A percentile compares a stretch with the other conserved stretches of the same genome.
Evolutionary conservation across 2,888 invertebrate species (phyloP).

Genomic region (Drosophila imparisetae): DNA sequence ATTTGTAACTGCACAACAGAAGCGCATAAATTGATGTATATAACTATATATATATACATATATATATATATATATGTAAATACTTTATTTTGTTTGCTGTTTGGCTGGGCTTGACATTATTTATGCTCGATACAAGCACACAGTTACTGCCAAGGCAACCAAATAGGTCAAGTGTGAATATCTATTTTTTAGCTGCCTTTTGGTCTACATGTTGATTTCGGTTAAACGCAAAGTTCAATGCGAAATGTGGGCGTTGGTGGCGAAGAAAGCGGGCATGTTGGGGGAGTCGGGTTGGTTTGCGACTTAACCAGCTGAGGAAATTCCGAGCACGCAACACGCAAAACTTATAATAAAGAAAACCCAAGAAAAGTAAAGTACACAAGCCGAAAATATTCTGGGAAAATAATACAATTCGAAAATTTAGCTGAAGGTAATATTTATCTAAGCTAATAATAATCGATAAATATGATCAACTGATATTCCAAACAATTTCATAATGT

Average conservation of each 20-base stretch:
- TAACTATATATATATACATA: slow-evolving; percentile 8
- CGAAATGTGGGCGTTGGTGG: slow-evolving; percentile 37
- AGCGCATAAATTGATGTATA: slow-evolving; percentile 28
- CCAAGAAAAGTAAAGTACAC: neutral
- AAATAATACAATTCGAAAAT: neutral
- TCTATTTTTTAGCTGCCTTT: slow-evolving; percentile 29
- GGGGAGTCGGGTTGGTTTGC: neutral
- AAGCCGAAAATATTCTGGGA: neutral
- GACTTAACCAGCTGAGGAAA: slow-evolving; percentile 16
- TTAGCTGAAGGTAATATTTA: neutral
- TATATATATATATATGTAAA: slow-evolving; percentile 10
- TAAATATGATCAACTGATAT: neutral
- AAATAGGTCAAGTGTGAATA: slow-evolving; percentile 73
- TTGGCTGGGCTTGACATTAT: slow-evolving; percentile 65
- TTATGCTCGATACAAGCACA: slow-evolving; percentile 34
- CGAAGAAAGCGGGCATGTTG: neutral
- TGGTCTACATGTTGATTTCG: slow-evolving; percentile 32
- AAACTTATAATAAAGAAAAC: slow-evolving; percentile 26
- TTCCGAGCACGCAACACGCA: slow-evolving; percentile 29
- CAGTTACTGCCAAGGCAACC: slow-evolving; percentile 38
- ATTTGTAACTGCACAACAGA: slow-evolving; percentile 38
- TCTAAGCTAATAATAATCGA: neutral
- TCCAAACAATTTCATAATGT: neutral
- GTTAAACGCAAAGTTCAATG: slow-evolving; percentile 54
- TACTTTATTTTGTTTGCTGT: slow-evolving; percentile 25